These are phyloP conservation scores for Panzeria rudis DNA, from an alignment of 2,888 invertebrate species.

Conservation along the genomic window DNA sequence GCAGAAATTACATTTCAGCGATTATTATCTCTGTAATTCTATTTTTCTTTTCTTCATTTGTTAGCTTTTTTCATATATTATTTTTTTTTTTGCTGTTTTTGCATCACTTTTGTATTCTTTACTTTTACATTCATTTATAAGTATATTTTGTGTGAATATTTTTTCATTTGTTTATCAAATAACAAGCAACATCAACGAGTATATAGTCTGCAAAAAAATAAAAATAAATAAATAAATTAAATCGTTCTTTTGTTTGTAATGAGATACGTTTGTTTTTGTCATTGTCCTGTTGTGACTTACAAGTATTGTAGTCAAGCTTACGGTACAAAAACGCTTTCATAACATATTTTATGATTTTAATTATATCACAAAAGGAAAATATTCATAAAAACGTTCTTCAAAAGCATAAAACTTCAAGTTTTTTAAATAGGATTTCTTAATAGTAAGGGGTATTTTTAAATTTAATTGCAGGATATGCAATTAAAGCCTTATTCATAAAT, in stretches of 20 bases:
- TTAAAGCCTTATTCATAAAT: too few species aligned
- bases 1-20: constrained; percentile 73
- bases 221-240: constrained; percentile 65
- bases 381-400: constrained; percentile 10
- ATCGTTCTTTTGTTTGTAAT: constrained; percentile 59
- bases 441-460: too few species aligned
- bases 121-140: constrained; percentile 12
- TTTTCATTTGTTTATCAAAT: constrained; percentile 60
- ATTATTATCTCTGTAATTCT: constrained; percentile 71
- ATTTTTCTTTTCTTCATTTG: constrained; percentile 55
- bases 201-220: constrained; percentile 53
- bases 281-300: constrained; percentile 15
- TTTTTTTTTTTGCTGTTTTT: constrained; percentile 42
- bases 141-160: constrained; percentile 18
- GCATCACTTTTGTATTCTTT: constrained; percentile 29
- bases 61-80: constrained; percentile 47
- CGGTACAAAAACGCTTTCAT: constrained; percentile 40
- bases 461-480: too few species aligned
- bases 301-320: constrained; percentile 27
- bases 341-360: constrained; percentile 66
- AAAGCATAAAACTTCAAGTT: background rate
- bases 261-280: constrained; percentile 59
- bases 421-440: background rate
- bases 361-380: constrained; percentile 52
- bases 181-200: constrained; percentile 47